Conservation (phyloP, 2,797 vertebrate genomes). For the Sciurus vulgaris region DNA sequence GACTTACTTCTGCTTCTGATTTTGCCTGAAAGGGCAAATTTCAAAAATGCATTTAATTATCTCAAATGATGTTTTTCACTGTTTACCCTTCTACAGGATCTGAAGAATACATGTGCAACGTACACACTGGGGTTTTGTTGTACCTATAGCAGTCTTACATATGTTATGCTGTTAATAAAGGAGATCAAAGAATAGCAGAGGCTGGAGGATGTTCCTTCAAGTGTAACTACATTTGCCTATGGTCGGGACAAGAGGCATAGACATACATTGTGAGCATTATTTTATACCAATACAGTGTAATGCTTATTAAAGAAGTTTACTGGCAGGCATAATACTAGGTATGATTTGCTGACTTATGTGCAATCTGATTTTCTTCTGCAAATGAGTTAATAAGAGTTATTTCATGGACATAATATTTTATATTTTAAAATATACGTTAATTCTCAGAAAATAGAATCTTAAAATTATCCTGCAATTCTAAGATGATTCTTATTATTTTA, state of each 20-base stretch:
- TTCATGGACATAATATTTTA: background rate
- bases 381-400: background rate
- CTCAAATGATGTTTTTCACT: background rate
- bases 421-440: background rate
- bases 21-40: background rate
- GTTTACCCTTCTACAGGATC: background rate
- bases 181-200: background rate
- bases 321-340: background rate
- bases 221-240: background rate
- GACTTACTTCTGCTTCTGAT: background rate
- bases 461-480: conserved; percentile 52
- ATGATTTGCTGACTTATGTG: background rate
- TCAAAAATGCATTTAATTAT: background rate
- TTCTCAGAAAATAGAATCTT: background rate
- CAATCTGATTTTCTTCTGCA: background rate
- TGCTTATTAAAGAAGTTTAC: background rate
- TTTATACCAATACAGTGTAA: background rate
- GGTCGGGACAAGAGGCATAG: background rate
- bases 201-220: background rate
- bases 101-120: background rate
- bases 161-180: background rate
- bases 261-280: background rate
- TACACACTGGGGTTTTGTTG: background rate
- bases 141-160: background rate
- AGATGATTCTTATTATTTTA: conserved; percentile 57